Conservation (phyloP, 2,113 vertebrate species). For the Lathamus discolor region DNA sequence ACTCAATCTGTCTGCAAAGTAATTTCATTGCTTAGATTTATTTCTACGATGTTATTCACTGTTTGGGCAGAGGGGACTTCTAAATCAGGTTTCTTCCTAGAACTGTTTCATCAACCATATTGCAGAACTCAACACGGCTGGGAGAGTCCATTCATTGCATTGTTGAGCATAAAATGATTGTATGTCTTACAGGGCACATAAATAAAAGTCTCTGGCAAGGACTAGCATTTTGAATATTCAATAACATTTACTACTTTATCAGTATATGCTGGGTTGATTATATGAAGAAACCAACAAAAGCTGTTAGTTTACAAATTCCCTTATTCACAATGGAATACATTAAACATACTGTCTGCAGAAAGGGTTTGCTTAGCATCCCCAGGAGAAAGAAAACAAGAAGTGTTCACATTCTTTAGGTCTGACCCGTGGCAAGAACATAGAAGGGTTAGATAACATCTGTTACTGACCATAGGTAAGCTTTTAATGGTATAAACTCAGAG, state of each 20-base stretch:
- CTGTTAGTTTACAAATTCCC: conserved; percentile 72
- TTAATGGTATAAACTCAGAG: conserved; percentile 76
- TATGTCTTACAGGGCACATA: conserved; percentile 22
- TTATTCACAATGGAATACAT: conserved; percentile 73
- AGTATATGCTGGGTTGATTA: conserved; percentile 69
- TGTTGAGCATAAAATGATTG: conserved; percentile 25
- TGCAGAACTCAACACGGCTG: neutral
- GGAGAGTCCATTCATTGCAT: conserved; percentile 15
- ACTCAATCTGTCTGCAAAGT: neutral
- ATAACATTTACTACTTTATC: conserved; percentile 74
- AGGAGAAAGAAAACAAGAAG: neutral
- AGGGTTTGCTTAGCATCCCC: conserved; percentile 78
- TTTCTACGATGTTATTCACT: conserved; percentile 8
- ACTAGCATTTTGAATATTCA: conserved; percentile 71
- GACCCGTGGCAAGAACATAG: conserved; percentile 79
- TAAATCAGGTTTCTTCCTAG: neutral
- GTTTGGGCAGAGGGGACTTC: neutral
- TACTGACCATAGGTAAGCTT: conserved; percentile 79
- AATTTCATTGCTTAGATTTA: conserved; percentile 12
- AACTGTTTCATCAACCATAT: neutral
- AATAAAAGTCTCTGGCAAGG: conserved; percentile 75
- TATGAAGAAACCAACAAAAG: conserved; percentile 66
- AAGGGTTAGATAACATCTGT: conserved; percentile 71
- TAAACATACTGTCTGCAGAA: conserved; percentile 68
- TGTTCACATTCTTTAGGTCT: conserved; percentile 91